Percentiles rank a stretch among this genome's conserved stretches.
phyloP scores from a whole-genome alignment of 2,888 invertebrate genomes.

The Theretra japonica region DNA sequence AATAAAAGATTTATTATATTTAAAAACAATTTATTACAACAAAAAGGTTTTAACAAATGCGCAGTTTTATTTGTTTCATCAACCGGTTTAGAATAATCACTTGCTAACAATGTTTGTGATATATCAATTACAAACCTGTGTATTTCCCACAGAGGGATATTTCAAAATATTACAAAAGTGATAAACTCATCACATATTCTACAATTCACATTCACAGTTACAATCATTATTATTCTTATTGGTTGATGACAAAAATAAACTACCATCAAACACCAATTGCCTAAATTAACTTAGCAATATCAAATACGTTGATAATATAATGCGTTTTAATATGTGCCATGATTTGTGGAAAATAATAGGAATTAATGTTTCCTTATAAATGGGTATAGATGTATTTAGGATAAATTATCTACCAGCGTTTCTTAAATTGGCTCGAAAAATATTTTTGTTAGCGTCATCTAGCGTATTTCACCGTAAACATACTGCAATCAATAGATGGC shows the following conservation, averaged over 20 bases:
- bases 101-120: not conserved
- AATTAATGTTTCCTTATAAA: not conserved
- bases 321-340: not conserved
- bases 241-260: not conserved
- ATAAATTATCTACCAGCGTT: not conserved
- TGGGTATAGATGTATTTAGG: not conserved
- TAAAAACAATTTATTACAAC: conserved; percentile 18
- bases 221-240: no score
- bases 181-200: no score
- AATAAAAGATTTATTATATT: conserved; percentile 7
- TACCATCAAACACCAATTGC: conserved; percentile 4
- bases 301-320: not conserved
- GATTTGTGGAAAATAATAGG: not conserved
- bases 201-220: no score
- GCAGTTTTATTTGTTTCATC: conserved; percentile 20
- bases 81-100: not conserved
- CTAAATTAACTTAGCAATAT: conserved; percentile 4
- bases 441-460: conserved; percentile 10
- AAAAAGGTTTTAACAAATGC: conserved; percentile 23
- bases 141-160: no score
- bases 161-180: no score
- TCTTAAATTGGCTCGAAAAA: conserved; percentile 1
- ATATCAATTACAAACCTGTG: no score
- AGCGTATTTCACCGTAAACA: not conserved
- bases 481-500: not conserved